Conservation (phyloP, 2,888 invertebrate genomes). For the Harpalus rubripes region DNA sequence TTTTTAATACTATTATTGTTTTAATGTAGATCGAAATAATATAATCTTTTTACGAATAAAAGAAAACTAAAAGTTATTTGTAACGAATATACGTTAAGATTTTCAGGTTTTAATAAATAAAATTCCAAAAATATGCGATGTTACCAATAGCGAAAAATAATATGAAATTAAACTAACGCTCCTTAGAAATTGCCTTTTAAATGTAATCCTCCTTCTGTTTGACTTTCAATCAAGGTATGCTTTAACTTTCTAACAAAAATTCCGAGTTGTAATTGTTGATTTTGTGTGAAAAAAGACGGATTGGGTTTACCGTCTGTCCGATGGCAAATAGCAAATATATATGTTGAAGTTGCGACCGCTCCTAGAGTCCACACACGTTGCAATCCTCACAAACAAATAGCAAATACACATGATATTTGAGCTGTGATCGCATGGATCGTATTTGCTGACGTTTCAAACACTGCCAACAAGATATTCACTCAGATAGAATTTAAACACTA, state of each 20-base stretch:
- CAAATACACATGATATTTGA: conserved; percentile 25
- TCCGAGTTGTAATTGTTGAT: conserved; percentile 32
- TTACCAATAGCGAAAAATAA: too few relatives aligned
- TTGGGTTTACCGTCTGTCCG: conserved; percentile 5
- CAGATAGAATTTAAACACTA: not conserved
- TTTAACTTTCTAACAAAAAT: conserved; percentile 6
- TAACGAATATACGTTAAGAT: too few relatives aligned
- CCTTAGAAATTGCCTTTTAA: not conserved
- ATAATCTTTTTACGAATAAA: too few relatives aligned
- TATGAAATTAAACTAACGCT: too few relatives aligned
- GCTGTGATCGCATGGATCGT: not conserved
- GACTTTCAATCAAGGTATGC: not conserved
- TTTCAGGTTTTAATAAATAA: too few relatives aligned
- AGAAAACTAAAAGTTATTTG: too few relatives aligned
- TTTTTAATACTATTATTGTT: too few relatives aligned
- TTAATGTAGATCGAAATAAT: too few relatives aligned
- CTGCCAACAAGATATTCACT: not conserved
- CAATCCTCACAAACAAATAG: conserved; percentile 12
- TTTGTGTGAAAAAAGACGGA: not conserved
- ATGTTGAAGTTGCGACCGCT: conserved; percentile 8
- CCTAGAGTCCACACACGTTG: conserved; percentile 10
- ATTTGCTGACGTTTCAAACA: conserved; percentile 9
- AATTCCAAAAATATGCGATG: too few relatives aligned
- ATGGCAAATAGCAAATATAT: conserved; percentile 11
- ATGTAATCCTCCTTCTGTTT: not conserved